Evolutionary conservation across 2,888 invertebrate genomes (phyloP).

Genomic region (Coelogynopora nodosa): DNA sequence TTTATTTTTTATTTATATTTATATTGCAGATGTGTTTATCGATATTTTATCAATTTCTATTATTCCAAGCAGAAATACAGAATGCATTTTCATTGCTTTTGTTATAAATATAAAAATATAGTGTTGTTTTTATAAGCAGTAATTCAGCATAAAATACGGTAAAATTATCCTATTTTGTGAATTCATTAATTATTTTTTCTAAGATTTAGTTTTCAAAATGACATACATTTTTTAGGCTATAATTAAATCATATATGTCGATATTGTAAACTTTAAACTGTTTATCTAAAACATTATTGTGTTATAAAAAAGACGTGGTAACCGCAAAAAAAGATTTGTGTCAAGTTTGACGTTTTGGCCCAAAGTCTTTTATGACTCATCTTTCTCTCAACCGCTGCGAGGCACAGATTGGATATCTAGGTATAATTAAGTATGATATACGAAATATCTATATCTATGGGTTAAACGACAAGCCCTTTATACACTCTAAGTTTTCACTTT

Average conservation of each 20-base stretch:
- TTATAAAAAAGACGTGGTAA: not conserved
- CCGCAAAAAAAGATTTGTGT: not conserved
- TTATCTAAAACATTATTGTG: constrained; percentile 10
- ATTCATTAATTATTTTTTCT: not conserved
- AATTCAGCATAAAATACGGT: not conserved
- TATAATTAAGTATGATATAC: no score
- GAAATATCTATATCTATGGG: no score
- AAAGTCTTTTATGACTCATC: no score
- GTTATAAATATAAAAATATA: not conserved
- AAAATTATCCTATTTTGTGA: not conserved
- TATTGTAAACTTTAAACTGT: not conserved
- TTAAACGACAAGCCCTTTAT: no score
- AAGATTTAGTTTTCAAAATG: not conserved
- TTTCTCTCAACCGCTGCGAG: no score
- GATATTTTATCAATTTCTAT: not conserved
- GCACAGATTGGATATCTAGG: no score
- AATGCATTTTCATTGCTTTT: not conserved
- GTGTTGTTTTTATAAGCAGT: not conserved
- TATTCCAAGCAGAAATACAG: not conserved
- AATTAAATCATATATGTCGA: not conserved
- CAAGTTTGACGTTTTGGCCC: constrained; percentile 11
- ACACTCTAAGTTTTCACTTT: no score
- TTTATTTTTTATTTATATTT: not conserved
- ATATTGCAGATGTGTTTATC: not conserved
- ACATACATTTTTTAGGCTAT: not conserved